Conservation (phyloP, 2,888 invertebrate genomes). For the Hypolimnas misippus region DNA sequence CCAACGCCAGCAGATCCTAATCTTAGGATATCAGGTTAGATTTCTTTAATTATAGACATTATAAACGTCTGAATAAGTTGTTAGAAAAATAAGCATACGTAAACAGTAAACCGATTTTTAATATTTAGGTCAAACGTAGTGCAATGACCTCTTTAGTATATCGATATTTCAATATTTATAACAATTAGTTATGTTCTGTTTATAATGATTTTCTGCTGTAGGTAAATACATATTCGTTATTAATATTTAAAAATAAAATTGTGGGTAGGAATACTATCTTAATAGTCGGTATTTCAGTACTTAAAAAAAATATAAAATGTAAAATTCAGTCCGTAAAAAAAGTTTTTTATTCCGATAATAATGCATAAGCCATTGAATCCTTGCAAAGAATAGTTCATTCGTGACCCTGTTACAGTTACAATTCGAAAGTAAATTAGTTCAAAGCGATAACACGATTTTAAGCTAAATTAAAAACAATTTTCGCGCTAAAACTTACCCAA, state of each 20-base stretch:
- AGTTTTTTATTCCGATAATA: no score
- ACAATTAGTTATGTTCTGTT: background rate
- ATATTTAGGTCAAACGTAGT: slow-evolving; percentile 22
- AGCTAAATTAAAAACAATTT: no score
- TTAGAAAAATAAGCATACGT: background rate
- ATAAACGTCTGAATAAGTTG: background rate
- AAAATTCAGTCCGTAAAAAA: no score
- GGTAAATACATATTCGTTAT: background rate
- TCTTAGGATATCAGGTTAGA: slow-evolving; percentile 73
- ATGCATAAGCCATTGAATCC: no score
- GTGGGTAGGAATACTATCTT: background rate
- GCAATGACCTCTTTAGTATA: slow-evolving; percentile 15
- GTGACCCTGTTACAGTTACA: no score
- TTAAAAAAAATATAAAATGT: no score
- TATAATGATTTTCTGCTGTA: background rate
- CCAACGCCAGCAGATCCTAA: slow-evolving; percentile 74
- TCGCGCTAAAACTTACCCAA: no score
- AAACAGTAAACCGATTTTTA: background rate
- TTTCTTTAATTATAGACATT: background rate
- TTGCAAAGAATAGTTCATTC: no score
- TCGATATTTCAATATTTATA: background rate
- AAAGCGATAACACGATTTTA: no score
- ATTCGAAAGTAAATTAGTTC: no score
- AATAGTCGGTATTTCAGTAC: no score
- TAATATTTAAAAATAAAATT: background rate